phyloP scores from a whole-genome alignment of 92 coral and sea anemone genomes.

The Epizoanthus rinbou region DNA sequence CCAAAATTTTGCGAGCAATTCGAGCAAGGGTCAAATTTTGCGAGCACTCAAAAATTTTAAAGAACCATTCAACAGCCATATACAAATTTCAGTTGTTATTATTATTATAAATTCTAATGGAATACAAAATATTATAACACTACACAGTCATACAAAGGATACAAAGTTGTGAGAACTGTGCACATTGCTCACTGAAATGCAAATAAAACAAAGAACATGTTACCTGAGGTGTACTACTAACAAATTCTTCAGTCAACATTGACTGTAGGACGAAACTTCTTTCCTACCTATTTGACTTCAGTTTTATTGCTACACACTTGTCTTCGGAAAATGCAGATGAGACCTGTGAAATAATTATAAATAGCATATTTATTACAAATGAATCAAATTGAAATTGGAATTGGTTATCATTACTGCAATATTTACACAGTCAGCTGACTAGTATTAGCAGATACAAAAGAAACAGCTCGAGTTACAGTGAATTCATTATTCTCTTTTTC shows the following conservation, averaged over 20 bases:
- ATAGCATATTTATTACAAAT: constrained; percentile 4
- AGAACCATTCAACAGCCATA: no score
- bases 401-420: no score
- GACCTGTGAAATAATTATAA: constrained; percentile 53
- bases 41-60: no score
- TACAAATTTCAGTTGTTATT: no score
- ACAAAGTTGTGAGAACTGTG: constrained; percentile 91
- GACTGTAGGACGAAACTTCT: not conserved
- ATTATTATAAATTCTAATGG: no score
- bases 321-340: constrained; percentile 70
- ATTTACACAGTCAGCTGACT: no score
- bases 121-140: not conserved
- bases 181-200: constrained; percentile 76
- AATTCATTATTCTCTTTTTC: no score
- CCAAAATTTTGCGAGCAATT: no score
- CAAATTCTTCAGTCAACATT: not conserved
- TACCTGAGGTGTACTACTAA: not conserved
- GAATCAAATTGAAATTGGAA: not conserved
- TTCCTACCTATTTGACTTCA: constrained; percentile 71
- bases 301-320: constrained; percentile 85
- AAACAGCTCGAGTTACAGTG: no score
- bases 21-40: no score
- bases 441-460: no score
- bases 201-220: not conserved
- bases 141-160: constrained; percentile 63